These are phyloP conservation scores for Penaeus vannamei DNA, from an alignment of 1,140 invertebrate genomes.

Conservation along the genomic window DNA sequence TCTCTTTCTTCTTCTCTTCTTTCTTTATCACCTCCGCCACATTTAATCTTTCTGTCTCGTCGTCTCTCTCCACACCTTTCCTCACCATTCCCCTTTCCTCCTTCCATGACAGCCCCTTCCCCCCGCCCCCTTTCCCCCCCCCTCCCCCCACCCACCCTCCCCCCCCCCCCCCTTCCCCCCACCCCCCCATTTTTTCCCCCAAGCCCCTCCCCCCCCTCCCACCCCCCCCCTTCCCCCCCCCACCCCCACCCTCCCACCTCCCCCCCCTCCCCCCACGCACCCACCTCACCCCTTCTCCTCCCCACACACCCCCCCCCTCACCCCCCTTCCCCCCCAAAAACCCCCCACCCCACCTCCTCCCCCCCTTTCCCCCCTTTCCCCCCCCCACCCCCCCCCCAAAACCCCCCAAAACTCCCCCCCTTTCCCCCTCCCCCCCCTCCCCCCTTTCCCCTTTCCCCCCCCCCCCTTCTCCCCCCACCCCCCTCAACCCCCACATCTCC, in stretches of 20 bases:
- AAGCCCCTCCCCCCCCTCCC: not conserved
- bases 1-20: no score
- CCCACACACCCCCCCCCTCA: not conserved
- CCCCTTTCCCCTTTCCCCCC: not conserved
- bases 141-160: not conserved
- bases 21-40: no score
- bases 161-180: not conserved
- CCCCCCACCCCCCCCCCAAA: not conserved
- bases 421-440: no score
- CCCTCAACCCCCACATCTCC: not conserved
- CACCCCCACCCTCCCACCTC: not conserved
- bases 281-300: not conserved
- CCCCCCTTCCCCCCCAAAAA: not conserved
- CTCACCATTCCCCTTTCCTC: no score
- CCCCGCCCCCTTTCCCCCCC: not conserved
- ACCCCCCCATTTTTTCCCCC: not conserved
- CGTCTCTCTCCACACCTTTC: no score
- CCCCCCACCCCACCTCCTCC: not conserved
- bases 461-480: not conserved
- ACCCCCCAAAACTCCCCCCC: no score
- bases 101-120: not conserved
- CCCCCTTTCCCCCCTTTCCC: not conserved
- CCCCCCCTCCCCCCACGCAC: not conserved
- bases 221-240: not conserved
- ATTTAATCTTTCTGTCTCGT: no score